These are phyloP conservation scores for Mastomys natalensis DNA, from an alignment of 2,113 vertebrate genomes.

Conservation along the genomic window DNA sequence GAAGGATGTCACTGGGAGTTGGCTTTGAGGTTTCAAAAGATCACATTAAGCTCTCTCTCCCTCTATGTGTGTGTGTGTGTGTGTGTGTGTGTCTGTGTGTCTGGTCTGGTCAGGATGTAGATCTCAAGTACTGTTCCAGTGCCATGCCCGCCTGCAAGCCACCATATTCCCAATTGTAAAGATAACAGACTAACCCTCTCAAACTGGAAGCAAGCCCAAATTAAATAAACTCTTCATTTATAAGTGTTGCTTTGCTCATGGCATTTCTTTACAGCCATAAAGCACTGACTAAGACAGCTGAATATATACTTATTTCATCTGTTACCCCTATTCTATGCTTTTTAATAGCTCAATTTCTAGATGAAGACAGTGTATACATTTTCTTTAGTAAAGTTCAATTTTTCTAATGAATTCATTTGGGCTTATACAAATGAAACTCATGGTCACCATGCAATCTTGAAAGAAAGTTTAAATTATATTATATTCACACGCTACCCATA, in stretches of 20 bases:
- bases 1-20: neutral
- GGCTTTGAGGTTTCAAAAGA: neutral
- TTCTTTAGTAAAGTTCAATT: slow-evolving; percentile 47
- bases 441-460: slow-evolving; percentile 55
- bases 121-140: neutral
- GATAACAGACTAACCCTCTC: neutral
- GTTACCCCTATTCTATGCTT: neutral
- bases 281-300: neutral
- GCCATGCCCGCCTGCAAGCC: neutral
- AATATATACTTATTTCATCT: slow-evolving; percentile 13
- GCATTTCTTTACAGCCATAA: neutral
- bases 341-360: slow-evolving; percentile 46
- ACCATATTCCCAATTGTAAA: neutral
- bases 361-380: neutral
- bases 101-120: neutral
- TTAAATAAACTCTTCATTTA: neutral
- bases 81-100: neutral
- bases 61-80: neutral
- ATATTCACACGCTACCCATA: slow-evolving; percentile 36
- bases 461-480: slow-evolving; percentile 55
- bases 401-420: slow-evolving; percentile 50
- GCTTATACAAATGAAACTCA: slow-evolving; percentile 32
- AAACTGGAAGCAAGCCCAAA: neutral
- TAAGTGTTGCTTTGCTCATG: neutral
- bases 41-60: neutral